phyloP scores from a whole-genome alignment of 2,888 invertebrate species.

The Chrysolina haemoptera region DNA sequence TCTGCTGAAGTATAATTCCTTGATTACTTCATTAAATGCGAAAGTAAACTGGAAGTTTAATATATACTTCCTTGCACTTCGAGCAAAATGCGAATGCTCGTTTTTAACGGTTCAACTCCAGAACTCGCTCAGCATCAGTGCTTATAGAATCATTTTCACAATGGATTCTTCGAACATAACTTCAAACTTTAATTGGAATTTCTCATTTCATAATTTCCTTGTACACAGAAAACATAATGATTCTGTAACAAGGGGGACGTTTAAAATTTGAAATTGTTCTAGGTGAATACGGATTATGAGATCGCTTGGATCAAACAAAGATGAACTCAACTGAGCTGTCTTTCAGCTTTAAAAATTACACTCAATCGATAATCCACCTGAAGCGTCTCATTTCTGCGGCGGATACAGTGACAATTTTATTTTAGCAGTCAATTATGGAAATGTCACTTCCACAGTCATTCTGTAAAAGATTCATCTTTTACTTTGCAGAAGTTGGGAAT shows the following conservation, averaged over 20 bases:
- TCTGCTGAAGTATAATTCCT: too few relatives aligned
- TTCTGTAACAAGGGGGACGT: not conserved
- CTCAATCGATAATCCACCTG: too few relatives aligned
- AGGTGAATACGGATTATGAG: not conserved
- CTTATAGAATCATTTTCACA: not conserved
- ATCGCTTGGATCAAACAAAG: not conserved
- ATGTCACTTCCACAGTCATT: too few relatives aligned
- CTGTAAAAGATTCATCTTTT: too few relatives aligned
- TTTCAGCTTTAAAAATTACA: too few relatives aligned
- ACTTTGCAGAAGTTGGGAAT: too few relatives aligned
- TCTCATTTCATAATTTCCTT: not conserved
- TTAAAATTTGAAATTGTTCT: not conserved
- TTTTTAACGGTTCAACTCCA: not conserved
- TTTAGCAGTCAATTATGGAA: too few relatives aligned
- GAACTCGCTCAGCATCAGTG: not conserved
- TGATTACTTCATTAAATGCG: too few relatives aligned
- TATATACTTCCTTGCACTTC: not conserved
- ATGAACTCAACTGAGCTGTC: not conserved
- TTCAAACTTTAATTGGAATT: not conserved
- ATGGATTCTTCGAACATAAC: not conserved
- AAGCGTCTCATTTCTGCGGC: too few relatives aligned
- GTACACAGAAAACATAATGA: not conserved
- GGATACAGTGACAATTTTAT: too few relatives aligned
- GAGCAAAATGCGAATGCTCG: not conserved
- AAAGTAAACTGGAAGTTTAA: too few relatives aligned